These are phyloP conservation scores for Drosophila suzukii DNA, from an alignment of 1,140 invertebrate species.

Conservation along the genomic window DNA sequence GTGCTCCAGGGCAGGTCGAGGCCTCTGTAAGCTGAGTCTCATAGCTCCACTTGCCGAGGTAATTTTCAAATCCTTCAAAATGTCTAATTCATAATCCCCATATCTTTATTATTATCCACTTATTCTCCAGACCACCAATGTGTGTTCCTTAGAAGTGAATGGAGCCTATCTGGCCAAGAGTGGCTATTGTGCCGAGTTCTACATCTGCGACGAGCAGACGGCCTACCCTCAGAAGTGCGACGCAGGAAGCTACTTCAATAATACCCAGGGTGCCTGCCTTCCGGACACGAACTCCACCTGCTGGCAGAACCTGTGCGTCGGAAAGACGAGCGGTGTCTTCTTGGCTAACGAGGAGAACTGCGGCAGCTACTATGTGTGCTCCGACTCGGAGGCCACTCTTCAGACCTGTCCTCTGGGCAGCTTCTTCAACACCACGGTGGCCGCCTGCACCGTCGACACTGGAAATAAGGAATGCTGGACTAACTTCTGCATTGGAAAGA, in stretches of 20 bases:
- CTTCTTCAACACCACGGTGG: constrained; percentile 31
- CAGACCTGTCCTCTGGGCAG: constrained; percentile 51
- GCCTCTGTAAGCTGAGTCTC: constrained; percentile 66
- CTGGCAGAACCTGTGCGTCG: constrained; percentile 64
- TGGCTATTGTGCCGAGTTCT: constrained; percentile 58
- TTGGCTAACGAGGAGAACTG: constrained; percentile 30
- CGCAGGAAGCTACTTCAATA: constrained; percentile 58
- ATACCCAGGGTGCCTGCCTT: constrained; percentile 22
- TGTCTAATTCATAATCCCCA: neutral
- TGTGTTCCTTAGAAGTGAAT: constrained; percentile 54
- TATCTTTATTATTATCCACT: too few relatives aligned
- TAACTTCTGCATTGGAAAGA: constrained; percentile 60
- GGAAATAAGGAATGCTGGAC: constrained; percentile 51
- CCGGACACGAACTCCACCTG: constrained; percentile 45
- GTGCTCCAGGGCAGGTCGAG: constrained; percentile 50
- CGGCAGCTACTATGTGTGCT: constrained; percentile 54
- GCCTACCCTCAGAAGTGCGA: constrained; percentile 65
- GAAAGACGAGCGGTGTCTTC: constrained; percentile 9
- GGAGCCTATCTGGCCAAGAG: constrained; percentile 55
- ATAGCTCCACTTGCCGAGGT: constrained; percentile 51
- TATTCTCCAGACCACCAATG: constrained; percentile 38
- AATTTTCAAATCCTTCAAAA: neutral
- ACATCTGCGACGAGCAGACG: constrained; percentile 60
- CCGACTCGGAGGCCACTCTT: constrained; percentile 15
- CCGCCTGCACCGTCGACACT: constrained; percentile 28